Conservation (phyloP, 1,140 invertebrate species). For the Diprion similis region DNA sequence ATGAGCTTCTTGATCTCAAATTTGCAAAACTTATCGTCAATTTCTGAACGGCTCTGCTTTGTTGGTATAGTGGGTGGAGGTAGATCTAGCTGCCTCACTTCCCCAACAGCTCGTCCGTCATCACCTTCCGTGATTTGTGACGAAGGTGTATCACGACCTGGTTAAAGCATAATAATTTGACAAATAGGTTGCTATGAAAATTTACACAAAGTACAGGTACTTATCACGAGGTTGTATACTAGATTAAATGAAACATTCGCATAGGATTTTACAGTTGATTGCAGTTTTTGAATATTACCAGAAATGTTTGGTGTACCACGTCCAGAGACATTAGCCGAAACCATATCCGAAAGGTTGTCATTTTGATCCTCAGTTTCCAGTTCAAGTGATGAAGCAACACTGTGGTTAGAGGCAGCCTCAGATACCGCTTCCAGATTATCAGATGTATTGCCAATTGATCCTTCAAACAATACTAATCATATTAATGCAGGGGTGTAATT, state of each 20-base stretch:
- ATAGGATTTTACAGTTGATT: constrained; percentile 19
- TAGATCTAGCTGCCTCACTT: constrained; percentile 60
- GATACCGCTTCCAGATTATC: constrained; percentile 95
- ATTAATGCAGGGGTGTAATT: background rate
- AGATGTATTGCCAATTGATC: constrained; percentile 85
- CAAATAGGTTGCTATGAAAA: constrained; percentile 23
- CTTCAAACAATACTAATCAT: constrained; percentile 59
- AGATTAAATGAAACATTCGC: constrained; percentile 7
- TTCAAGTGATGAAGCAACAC: constrained; percentile 90
- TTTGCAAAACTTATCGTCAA: constrained; percentile 98
- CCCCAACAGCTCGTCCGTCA: constrained; percentile 61
- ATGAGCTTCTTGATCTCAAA: constrained; percentile 93
- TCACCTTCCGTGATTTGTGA: constrained; percentile 89
- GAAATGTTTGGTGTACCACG: constrained; percentile 89
- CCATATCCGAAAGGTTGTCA: constrained; percentile 95
- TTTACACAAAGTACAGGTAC: constrained; percentile 19
- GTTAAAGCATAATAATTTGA: constrained; percentile 58
- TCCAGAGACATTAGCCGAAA: constrained; percentile 88
- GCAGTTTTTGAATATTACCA: constrained; percentile 67
- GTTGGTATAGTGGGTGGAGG: constrained; percentile 68
- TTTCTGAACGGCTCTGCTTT: constrained; percentile 88
- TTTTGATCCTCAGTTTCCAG: constrained; percentile 87
- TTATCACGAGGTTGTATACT: constrained; percentile 13
- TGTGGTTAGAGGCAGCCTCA: constrained; percentile 93
- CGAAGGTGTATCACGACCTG: constrained; percentile 92